Conservation (phyloP, 2,797 vertebrate species). For the Sebastes melanostomus region DNA sequence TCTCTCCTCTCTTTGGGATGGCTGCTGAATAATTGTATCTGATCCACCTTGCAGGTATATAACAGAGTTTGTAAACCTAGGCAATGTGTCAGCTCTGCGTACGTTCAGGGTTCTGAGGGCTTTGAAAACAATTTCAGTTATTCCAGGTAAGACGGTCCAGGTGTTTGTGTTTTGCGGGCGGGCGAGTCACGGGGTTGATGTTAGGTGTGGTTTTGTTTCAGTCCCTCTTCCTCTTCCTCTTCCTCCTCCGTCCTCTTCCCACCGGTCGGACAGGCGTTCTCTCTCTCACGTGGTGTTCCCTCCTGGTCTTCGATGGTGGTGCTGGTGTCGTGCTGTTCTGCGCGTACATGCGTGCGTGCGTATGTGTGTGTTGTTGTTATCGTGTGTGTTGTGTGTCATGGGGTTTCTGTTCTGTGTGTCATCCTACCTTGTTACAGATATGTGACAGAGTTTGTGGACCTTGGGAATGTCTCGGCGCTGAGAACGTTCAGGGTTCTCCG, state of each 20-base stretch:
- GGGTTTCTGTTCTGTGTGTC: constrained; percentile 98
- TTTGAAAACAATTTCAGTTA: constrained; percentile 99
- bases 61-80: constrained; percentile 99
- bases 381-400: constrained; percentile 95
- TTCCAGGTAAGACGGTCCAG: constrained; percentile 87
- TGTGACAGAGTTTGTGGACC: constrained; percentile 99
- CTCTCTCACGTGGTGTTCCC: constrained; percentile 86
- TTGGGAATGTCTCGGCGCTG: constrained; percentile 99
- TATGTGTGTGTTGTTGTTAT: constrained; percentile 87
- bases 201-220: constrained; percentile 88
- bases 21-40: constrained; percentile 91
- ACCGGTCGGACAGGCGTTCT: constrained; percentile 81
- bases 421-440: constrained; percentile 99
- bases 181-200: constrained; percentile 90
- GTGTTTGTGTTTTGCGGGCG: constrained; percentile 78
- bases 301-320: constrained; percentile 78
- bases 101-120: constrained; percentile 98
- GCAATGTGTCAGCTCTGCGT: constrained; percentile 99
- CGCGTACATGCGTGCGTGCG: constrained; percentile 75
- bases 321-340: constrained; percentile 75
- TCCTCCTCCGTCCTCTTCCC: constrained; percentile 67
- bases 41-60: constrained; percentile 99
- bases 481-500: constrained; percentile 99
- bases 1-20: constrained; percentile 55
- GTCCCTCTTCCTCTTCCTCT: constrained; percentile 62